phyloP scores from a whole-genome alignment of 2,888 invertebrate species.

The Cacoxenus indagator region DNA sequence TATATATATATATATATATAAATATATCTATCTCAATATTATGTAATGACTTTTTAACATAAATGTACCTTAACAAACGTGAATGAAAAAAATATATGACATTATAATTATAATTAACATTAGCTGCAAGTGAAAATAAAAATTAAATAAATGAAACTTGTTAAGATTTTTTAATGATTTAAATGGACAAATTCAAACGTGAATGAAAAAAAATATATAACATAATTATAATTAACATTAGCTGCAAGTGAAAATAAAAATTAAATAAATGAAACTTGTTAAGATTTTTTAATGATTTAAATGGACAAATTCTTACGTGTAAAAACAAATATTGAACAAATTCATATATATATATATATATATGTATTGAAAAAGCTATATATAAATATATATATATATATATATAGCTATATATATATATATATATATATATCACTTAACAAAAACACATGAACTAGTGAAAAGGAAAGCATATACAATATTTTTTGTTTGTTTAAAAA shows the following conservation, averaged over 20 bases:
- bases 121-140: constrained; percentile 20
- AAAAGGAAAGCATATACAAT: too few species aligned
- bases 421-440: background rate
- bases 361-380: constrained; percentile 36
- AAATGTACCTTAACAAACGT: constrained; percentile 33
- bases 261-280: constrained; percentile 26
- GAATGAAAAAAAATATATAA: constrained; percentile 32
- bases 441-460: too few species aligned
- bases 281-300: constrained; percentile 35
- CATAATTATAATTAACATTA: constrained; percentile 24
- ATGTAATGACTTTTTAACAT: constrained; percentile 44
- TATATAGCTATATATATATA: background rate
- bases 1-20: constrained; percentile 36
- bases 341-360: constrained; percentile 10
- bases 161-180: constrained; percentile 33
- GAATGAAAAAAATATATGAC: background rate
- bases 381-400: constrained; percentile 3
- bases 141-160: constrained; percentile 38
- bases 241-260: constrained; percentile 25
- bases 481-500: too few species aligned
- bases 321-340: constrained; percentile 37
- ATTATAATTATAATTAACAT: constrained; percentile 21
- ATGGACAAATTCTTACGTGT: background rate
- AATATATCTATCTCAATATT: constrained; percentile 39
- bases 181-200: constrained; percentile 16